phyloP scores from a whole-genome alignment of 2,888 invertebrate species.

The Tetanocera ferruginea region DNA sequence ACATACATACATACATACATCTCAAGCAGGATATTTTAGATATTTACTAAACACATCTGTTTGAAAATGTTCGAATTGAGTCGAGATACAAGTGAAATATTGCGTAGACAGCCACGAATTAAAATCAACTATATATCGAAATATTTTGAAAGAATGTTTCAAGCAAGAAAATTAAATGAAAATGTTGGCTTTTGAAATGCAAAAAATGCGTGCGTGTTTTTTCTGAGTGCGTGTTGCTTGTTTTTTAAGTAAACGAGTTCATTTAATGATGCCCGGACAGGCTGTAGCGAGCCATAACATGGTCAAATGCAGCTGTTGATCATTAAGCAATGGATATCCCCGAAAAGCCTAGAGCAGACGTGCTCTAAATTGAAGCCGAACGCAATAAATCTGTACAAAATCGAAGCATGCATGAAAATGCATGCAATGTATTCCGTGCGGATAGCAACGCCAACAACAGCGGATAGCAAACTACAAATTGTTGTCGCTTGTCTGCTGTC shows the following conservation, averaged over 20 bases:
- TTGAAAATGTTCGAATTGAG: slow-evolving; percentile 31
- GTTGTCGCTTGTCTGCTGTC: slow-evolving; percentile 22
- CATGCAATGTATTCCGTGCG: slow-evolving; percentile 27
- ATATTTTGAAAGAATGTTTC: slow-evolving; percentile 18
- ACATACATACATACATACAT: background rate
- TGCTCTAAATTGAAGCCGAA: slow-evolving; percentile 5
- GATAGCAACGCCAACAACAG: slow-evolving; percentile 35
- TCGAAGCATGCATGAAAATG: slow-evolving; percentile 49
- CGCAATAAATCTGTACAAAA: slow-evolving; percentile 35
- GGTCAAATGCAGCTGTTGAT: slow-evolving; percentile 13
- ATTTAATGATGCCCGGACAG: slow-evolving; percentile 5
- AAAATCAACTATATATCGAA: slow-evolving; percentile 34
- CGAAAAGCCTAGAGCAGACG: background rate
- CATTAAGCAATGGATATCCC: background rate
- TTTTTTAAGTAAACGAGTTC: slow-evolving; percentile 3
- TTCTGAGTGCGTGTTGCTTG: background rate
- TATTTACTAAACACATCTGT: slow-evolving; percentile 27
- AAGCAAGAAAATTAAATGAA: slow-evolving; percentile 14
- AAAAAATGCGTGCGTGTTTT: slow-evolving; percentile 21
- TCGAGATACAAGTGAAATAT: slow-evolving; percentile 1
- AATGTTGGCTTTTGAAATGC: slow-evolving; percentile 27
- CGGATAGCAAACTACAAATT: background rate
- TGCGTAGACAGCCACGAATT: slow-evolving; percentile 4
- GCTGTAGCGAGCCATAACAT: background rate
- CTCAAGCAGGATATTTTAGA: background rate